Base-by-base conservation (phyloP, 2,113 vertebrate species). In the Verasper variegatus region DNA sequence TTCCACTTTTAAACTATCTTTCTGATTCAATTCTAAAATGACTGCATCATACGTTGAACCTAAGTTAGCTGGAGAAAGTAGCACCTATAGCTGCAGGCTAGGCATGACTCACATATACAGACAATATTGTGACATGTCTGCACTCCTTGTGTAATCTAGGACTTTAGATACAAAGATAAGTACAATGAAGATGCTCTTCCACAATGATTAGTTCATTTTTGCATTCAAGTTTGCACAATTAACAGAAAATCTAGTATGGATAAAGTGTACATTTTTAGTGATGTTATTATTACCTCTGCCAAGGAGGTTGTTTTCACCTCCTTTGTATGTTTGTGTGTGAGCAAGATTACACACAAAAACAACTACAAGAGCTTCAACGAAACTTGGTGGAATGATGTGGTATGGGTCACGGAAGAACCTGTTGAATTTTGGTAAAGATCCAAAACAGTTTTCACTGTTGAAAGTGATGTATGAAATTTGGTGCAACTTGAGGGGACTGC, bases 111-210 rank as follows among this genome's bases (percentile, higher is more conserved):
- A 74, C 65, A 49, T 72, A 55, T 57, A 69, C 62, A 52, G 71
- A 78, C 72, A 71, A 14, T 42, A 54, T 66, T 82, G 54, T 35
- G 27, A 76, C 79, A 69, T 74, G 31, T 31, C 6, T 31, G 6
- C 31, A 31, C 31, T 31, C 2, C 45, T 86, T 90, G 78, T 49
- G 78, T 72, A 90, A 90, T 82, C 59, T 17, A 54, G 27, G 51
- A 66, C 83, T 86, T 83, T 69, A 10, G 61, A 47, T 23, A 72
- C 58, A 70, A 76, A 70, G 69, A 23, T 82, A 60, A 76, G 23
- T 20, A 8, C 21, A 68, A 40, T 73, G n/a, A 72, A 68, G 49
- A 69, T 76, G 45, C 37, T 73, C 49, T 49, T 11, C 6, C 17
- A 37, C 18, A n/a, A 57, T 74, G 77, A 72, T 78, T 31, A 63